These are phyloP conservation scores for Phrynosoma blainvillii DNA, from an alignment of 2,113 vertebrate genomes.

Conservation along the genomic window DNA sequence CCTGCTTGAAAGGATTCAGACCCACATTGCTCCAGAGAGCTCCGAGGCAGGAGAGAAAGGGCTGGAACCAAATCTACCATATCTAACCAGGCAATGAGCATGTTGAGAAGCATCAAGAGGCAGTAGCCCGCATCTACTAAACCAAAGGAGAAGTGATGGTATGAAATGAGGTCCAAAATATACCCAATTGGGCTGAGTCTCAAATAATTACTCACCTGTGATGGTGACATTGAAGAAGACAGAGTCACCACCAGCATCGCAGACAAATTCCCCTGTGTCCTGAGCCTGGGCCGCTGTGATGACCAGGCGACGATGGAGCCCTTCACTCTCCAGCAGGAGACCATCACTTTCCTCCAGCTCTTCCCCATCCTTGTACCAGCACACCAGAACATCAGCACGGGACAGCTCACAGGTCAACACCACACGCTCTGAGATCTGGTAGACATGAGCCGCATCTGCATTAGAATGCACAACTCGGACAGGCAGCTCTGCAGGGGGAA, in stretches of 20 bases:
- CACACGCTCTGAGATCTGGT: constrained; percentile 82
- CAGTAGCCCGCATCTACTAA: neutral
- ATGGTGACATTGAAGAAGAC: constrained; percentile 83
- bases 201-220: constrained; percentile 73
- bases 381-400: constrained; percentile 71
- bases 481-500: constrained; percentile 79
- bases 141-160: constrained; percentile 22
- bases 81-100: neutral
- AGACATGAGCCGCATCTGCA: constrained; percentile 78
- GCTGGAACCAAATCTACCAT: neutral
- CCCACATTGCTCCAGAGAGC: neutral
- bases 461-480: constrained; percentile 86
- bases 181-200: constrained; percentile 71
- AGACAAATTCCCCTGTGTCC: constrained; percentile 85
- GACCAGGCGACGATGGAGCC: constrained; percentile 80
- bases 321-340: constrained; percentile 84
- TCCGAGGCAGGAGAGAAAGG: neutral
- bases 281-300: constrained; percentile 80
- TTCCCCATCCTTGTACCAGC: constrained; percentile 89
- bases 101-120: neutral
- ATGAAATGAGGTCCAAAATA: constrained; percentile 80
- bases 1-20: neutral
- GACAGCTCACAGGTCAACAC: constrained; percentile 92
- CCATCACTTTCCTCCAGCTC: constrained; percentile 77
- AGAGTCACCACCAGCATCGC: constrained; percentile 76